Percentiles rank a stretch among this genome's conserved stretches.
These are phyloP conservation scores for Notothenia rossii DNA, from an alignment of 2,113 vertebrate genomes.

Conservation along the genomic window DNA sequence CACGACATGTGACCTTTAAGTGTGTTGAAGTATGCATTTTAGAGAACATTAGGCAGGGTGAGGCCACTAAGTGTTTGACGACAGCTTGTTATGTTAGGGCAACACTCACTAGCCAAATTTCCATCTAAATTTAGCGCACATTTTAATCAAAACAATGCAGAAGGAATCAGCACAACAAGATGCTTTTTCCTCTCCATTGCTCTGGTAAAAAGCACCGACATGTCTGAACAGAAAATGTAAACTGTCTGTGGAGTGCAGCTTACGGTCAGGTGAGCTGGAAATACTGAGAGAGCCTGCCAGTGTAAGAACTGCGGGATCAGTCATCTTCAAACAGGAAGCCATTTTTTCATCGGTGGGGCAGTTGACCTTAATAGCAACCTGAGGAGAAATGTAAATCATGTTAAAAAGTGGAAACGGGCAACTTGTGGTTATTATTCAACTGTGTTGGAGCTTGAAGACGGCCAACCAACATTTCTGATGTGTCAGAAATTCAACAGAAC, in stretches of 20 bases:
- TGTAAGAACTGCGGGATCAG: slow-evolving; percentile 83
- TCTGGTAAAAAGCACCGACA: neutral
- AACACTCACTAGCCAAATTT: neutral
- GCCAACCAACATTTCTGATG: too few relatives aligned
- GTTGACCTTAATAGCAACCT: slow-evolving; percentile 89
- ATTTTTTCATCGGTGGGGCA: slow-evolving; percentile 85
- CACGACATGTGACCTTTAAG: too few relatives aligned
- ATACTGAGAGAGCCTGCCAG: slow-evolving; percentile 83
- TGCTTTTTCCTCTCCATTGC: neutral
- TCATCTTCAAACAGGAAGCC: slow-evolving; percentile 86
- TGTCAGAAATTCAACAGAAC: too few relatives aligned
- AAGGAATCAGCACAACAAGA: neutral
- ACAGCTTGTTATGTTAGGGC: too few relatives aligned
- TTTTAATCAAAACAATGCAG: neutral
- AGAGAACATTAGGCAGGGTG: too few relatives aligned
- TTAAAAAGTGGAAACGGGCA: neutral
- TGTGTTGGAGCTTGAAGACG: too few relatives aligned
- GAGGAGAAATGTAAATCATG: slow-evolving; percentile 8
- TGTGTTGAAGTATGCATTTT: too few relatives aligned
- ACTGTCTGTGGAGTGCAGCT: neutral
- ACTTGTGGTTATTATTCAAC: too few relatives aligned
- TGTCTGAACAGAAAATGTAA: slow-evolving; percentile 4
- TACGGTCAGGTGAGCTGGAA: slow-evolving; percentile 74
- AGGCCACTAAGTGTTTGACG: neutral
- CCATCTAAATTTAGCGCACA: too few relatives aligned